These are phyloP conservation scores for Xylocopa sonorina DNA, from an alignment of 1,140 invertebrate species.

Conservation along the genomic window DNA sequence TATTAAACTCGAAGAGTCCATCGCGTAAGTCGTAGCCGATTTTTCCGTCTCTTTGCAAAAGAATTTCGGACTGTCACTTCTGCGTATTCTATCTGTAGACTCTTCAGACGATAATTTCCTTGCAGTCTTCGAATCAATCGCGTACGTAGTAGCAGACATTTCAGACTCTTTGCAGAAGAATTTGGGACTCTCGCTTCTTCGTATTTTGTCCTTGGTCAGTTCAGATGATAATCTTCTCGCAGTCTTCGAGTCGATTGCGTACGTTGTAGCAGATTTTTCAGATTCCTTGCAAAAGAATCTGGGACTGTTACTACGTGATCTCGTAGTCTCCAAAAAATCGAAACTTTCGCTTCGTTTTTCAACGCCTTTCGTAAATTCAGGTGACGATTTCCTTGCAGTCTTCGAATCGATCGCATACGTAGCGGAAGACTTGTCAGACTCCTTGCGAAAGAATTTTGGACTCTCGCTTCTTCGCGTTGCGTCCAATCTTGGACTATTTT, in stretches of 20 bases:
- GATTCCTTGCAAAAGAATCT: not conserved
- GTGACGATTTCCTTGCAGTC: not conserved
- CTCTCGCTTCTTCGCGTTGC: not conserved
- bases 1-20: not conserved
- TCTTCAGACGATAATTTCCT: not conserved
- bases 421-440: not conserved
- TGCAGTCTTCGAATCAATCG: not conserved
- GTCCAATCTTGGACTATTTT: not conserved
- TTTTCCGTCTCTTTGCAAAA: conserved; percentile 1
- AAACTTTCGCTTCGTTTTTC: conserved; percentile 15
- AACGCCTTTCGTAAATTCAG: too few species aligned
- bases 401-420: conserved; percentile 11
- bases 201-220: too few species aligned
- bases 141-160: conserved; percentile 5
- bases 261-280: conserved; percentile 2
- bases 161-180: conserved; percentile 18
- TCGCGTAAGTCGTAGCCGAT: not conserved
- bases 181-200: conserved; percentile 8
- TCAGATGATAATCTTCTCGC: not conserved
- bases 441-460: not conserved
- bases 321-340: too few species aligned
- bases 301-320: too few species aligned
- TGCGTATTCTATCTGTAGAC: not conserved
- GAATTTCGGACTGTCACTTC: not conserved
- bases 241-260: not conserved